Evolutionary conservation across 2,797 vertebrate species (phyloP).

Genomic region (Crypturellus tataupa): DNA sequence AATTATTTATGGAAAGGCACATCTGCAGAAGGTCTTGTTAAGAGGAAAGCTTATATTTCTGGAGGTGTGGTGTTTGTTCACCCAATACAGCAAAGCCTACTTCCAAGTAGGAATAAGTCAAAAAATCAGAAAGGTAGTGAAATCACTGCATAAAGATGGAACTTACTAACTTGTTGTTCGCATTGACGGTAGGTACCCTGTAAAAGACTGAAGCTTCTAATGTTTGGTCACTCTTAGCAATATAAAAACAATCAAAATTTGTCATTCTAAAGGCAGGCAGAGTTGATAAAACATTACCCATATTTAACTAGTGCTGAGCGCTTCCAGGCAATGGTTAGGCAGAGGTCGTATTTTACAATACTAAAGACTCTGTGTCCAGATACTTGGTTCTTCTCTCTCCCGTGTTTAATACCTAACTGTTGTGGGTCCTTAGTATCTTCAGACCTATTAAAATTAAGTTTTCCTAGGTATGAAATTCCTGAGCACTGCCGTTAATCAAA

Average conservation of each 20-base stretch:
- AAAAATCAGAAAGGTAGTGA: constrained; percentile 48
- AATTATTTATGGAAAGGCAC: not conserved
- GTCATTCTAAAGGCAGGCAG: accelerated
- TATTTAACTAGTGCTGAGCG: not conserved
- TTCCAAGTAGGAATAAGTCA: constrained; percentile 29
- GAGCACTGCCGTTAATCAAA: constrained; percentile 6
- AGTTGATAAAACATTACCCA: not conserved
- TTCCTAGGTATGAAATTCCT: not conserved
- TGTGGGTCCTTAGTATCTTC: not conserved
- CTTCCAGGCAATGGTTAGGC: not conserved
- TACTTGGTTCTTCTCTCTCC: not conserved
- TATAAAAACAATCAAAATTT: not conserved
- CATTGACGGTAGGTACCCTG: not conserved
- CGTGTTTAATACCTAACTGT: not conserved
- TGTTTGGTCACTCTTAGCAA: not conserved
- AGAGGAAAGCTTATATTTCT: constrained; percentile 49
- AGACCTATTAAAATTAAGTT: not conserved
- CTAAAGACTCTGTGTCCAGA: not conserved
- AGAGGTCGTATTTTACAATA: not conserved
- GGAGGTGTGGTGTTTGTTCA: constrained; percentile 39
- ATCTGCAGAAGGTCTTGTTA: not conserved
- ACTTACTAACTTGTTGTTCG: not conserved
- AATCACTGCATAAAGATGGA: constrained; percentile 14
- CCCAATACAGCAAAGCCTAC: constrained; percentile 42
- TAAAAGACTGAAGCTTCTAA: not conserved